A percentile compares a stretch with the other conserved stretches of the same genome.
Conservation (phyloP, 1,140 invertebrate species). For the Ceratosolen solmsi region DNA sequence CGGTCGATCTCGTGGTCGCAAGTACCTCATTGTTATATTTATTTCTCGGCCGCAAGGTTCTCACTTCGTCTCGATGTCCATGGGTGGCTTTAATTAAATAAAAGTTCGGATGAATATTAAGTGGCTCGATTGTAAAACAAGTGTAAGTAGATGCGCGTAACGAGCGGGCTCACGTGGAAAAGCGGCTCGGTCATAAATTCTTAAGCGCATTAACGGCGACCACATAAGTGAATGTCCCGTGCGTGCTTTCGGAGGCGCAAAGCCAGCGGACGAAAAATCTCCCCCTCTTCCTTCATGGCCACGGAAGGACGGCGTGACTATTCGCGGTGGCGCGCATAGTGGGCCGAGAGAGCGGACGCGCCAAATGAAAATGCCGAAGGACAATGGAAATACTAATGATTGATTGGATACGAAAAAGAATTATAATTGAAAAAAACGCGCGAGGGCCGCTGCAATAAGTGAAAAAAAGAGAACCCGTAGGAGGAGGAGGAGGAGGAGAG, state of each 20-base stretch:
- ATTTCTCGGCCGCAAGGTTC: conserved; percentile 47
- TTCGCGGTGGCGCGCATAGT: not conserved
- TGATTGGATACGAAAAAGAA: conserved; percentile 76
- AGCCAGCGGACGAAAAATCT: not conserved
- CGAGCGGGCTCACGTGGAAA: not conserved
- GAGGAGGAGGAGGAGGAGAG: conserved; percentile 2
- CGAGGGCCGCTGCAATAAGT: conserved; percentile 53
- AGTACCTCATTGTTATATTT: not conserved
- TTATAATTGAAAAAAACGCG: conserved; percentile 75
- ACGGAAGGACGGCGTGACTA: not conserved
- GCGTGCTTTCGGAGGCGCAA: not conserved
- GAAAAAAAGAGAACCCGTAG: conserved; percentile 36
- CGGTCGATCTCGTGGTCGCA: too few species aligned
- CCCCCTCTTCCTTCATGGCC: not conserved
- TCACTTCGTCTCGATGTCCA: conserved; percentile 2
- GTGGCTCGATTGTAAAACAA: conserved; percentile 28
- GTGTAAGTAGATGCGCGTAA: conserved; percentile 4
- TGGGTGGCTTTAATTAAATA: conserved; percentile 27
- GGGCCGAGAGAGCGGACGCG: conserved; percentile 64
- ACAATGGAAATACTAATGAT: conserved; percentile 76
- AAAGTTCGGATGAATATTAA: conserved; percentile 28
- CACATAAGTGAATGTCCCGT: conserved; percentile 15
- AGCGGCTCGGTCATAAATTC: not conserved
- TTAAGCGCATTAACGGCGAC: conserved; percentile 20
- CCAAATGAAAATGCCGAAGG: conserved; percentile 75